Conservation (phyloP, 2,113 vertebrate species). For the Sitta europaea region DNA sequence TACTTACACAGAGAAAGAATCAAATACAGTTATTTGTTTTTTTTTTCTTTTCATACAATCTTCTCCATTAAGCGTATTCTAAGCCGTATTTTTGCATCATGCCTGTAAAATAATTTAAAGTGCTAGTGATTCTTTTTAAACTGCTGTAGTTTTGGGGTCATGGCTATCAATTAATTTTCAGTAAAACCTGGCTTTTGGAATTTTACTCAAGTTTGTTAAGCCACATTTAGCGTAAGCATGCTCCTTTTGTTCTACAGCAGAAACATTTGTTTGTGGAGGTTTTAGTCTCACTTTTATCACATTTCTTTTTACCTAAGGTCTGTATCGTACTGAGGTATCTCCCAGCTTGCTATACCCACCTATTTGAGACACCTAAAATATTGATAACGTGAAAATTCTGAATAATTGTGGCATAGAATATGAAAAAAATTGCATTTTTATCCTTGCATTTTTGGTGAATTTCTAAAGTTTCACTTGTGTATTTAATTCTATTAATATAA, state of each 20-base stretch:
- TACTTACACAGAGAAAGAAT: not conserved
- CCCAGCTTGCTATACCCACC: not conserved
- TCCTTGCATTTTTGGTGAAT: not conserved
- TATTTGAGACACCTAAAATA: not conserved
- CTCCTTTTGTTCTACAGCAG: not conserved
- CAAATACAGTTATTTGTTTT: not conserved
- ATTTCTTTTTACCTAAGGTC: not conserved
- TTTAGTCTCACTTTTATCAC: not conserved
- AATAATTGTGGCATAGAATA: not conserved
- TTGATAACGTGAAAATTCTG: not conserved
- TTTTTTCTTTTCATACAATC: not conserved
- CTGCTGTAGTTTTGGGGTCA: not conserved
- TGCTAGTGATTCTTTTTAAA: not conserved
- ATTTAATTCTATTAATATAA: not conserved
- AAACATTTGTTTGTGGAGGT: not conserved
- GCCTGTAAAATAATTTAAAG: not conserved
- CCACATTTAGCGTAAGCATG: not conserved
- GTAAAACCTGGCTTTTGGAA: not conserved
- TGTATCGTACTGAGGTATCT: not conserved
- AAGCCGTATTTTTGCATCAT: not conserved
- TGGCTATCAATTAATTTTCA: not conserved
- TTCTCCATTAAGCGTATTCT: not conserved
- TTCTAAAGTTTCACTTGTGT: not conserved
- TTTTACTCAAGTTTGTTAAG: not conserved
- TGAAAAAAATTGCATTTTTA: not conserved